Evolutionary conservation across 2,797 vertebrate species (phyloP).

Genomic region (Cuculus canorus): DNA sequence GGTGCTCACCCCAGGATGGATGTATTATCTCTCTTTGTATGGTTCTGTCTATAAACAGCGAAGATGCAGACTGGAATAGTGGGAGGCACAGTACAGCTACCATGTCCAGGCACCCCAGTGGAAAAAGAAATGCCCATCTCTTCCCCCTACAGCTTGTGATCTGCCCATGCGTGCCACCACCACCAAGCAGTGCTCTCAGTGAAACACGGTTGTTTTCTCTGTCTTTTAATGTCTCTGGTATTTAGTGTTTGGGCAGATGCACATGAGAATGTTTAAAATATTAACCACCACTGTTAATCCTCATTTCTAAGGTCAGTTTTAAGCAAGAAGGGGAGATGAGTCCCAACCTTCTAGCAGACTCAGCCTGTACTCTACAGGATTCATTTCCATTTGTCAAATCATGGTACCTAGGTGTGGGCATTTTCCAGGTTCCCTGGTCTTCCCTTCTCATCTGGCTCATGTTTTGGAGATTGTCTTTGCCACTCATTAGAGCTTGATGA

Average conservation of each 20-base stretch:
- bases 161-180: fast-evolving
- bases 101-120: neutral
- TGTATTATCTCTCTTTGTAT: neutral
- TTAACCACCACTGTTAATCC: neutral
- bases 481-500: neutral
- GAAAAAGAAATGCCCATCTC: neutral
- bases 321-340: neutral
- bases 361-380: neutral
- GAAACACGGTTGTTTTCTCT: neutral
- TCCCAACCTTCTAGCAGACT: neutral
- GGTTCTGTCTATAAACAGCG: neutral
- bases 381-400: neutral
- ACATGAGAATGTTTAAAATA: neutral
- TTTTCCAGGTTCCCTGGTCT: neutral
- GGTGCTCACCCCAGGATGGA: neutral
- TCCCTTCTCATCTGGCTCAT: neutral
- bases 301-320: neutral
- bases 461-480: neutral
- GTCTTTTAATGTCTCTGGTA: neutral
- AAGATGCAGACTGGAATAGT: neutral
- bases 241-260: neutral
- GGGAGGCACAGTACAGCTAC: neutral
- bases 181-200: neutral
- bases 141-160: neutral
- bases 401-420: neutral